A percentile compares a stretch with the other conserved stretches of the same genome.
phyloP scores from a whole-genome alignment of 2,797 vertebrate species.

The Peromyscus nudipes region DNA sequence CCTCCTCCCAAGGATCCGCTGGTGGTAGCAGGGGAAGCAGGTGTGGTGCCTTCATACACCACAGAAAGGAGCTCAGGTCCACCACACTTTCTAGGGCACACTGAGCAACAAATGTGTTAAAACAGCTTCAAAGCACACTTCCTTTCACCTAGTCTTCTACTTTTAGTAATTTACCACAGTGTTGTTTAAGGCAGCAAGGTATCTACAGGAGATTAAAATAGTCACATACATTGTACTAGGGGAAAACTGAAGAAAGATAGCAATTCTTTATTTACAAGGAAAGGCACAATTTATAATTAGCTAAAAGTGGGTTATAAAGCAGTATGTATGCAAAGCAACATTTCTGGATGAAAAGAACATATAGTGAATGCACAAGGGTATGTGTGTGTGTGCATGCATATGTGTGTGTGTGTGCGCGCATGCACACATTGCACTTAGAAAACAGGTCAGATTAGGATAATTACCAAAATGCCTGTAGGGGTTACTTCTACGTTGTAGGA shows the following conservation, averaged over 20 bases:
- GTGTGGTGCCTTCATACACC: not conserved
- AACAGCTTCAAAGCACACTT: not conserved
- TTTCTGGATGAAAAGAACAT: no score
- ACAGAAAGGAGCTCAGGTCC: not conserved
- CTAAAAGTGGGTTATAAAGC: no score
- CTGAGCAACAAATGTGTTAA: no score
- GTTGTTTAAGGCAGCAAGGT: constrained; percentile 42
- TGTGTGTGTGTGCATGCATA: no score
- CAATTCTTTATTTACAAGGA: constrained; percentile 38
- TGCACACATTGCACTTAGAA: not conserved
- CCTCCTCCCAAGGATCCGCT: not conserved
- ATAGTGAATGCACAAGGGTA: no score
- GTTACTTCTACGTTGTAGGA: constrained; percentile 18
- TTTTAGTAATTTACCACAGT: constrained; percentile 20
- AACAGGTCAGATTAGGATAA: constrained; percentile 20
- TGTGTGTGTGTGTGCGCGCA: no score
- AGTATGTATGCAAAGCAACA: no score
- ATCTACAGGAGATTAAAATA: constrained; percentile 16
- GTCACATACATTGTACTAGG: not conserved
- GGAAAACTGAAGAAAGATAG: constrained; percentile 36
- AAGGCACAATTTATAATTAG: no score
- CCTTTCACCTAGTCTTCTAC: constrained; percentile 9
- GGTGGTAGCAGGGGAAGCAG: not conserved
- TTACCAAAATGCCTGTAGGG: constrained; percentile 59
- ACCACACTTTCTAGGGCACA: not conserved